A percentile compares a stretch with the other conserved stretches of the same genome.
Evolutionary conservation across 2,113 vertebrate species (phyloP).

Genomic region (Coptodon bakossiorum): DNA sequence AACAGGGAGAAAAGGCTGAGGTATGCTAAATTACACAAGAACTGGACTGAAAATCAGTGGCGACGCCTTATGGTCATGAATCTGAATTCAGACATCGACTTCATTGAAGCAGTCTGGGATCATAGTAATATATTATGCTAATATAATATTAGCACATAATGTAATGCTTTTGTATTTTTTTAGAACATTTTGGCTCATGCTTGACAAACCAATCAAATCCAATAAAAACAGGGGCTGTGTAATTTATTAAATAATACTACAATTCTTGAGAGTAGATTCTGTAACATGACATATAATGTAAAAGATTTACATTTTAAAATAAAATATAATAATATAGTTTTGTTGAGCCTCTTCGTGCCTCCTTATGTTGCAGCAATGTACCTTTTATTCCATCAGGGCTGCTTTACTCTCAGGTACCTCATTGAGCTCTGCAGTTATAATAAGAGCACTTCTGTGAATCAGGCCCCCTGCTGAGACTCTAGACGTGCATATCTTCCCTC

Average conservation of each 20-base stretch:
- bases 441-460: not conserved
- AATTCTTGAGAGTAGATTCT: not conserved
- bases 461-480: not conserved
- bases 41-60: not conserved
- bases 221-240: not conserved
- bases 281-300: not conserved
- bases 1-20: not conserved
- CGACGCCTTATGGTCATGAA: accelerated
- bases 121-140: not conserved
- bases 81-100: not conserved
- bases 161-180: not conserved
- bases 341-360: not conserved
- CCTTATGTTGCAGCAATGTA: not conserved
- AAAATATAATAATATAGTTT: not conserved
- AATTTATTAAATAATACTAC: not conserved
- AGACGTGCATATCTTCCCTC: not conserved
- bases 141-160: not conserved
- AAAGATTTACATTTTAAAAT: not conserved
- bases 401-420: not conserved
- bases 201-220: not conserved
- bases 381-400: not conserved
- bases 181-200: not conserved
- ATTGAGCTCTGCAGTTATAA: not conserved
- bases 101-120: not conserved
- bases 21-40: not conserved